Evolutionary conservation across 2,113 vertebrate species (phyloP), one percentile per base, ranked within the genome.

Genomic region (Cololabis saira): DNA sequence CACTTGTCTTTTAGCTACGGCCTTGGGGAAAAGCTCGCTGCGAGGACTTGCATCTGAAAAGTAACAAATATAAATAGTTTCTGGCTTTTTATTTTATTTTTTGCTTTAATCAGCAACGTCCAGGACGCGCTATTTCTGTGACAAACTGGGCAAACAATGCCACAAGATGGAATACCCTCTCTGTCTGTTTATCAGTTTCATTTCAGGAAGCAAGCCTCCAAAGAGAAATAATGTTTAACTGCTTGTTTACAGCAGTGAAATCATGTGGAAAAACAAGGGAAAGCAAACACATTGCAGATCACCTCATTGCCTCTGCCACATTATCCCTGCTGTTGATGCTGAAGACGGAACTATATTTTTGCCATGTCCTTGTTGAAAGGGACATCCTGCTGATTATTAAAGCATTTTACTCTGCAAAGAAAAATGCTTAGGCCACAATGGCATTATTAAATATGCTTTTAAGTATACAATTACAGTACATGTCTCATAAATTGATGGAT

Each of bases 41-140:
- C 12, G 6, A 56, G 17, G 41, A 33, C 17, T n/a, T 22, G 15
- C 1, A 5, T 58, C 18, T 68, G 51, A 56, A 65, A 53, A 47
- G 55, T 19, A 56, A 44, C 27, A 49, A 37, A 18, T 37, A 66
- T 71, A 9, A 18, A 56, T 30, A 43, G 37, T 71, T 56, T 59
- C 43, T 67, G 19, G 22, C 33, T 37, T 37, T 37, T 37, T 9
- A 7, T 37, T 37, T 37, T 30, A 3, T 30, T 30, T 30, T 8
- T 30, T 30, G 4, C 24, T 60, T 87, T 71, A 52, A 74, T 78
- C 79, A 54, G 61, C 59, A 12, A 55, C 37, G 27, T 78, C 47
- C 79, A 76, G 67, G 67, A 50, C 59, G 51, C 9, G 41, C 49
- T 57, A 44, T 9, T n/a, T 24, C 76, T 63, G 7, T 18, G 53